phyloP scores from a whole-genome alignment of 2,113 vertebrate species.

The Petroica traversi region DNA sequence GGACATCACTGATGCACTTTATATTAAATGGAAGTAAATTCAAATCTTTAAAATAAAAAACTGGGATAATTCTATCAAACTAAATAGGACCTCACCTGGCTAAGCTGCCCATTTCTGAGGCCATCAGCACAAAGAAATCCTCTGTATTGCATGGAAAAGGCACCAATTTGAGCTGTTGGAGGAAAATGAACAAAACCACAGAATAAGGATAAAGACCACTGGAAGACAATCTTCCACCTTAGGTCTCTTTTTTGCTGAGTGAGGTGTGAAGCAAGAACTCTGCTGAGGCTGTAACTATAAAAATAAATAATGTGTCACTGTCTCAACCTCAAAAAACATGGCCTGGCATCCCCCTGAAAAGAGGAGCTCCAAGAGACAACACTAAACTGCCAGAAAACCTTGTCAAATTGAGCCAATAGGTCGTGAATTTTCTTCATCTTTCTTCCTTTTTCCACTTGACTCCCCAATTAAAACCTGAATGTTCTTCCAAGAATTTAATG shows the following conservation, averaged over 20 bases:
- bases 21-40: not conserved
- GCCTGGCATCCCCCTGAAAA: not conserved
- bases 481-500: not conserved
- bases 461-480: not conserved
- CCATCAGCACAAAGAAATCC: not conserved
- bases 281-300: not conserved
- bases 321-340: rapidly evolving
- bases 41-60: not conserved
- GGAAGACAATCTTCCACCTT: not conserved
- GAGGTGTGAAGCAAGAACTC: not conserved
- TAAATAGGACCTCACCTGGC: not conserved
- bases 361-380: not conserved
- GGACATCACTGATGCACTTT: rapidly evolving
- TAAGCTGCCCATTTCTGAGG: not conserved
- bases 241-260: not conserved
- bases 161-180: not conserved
- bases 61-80: not conserved
- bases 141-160: not conserved
- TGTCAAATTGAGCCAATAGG: rapidly evolving
- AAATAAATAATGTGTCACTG: not conserved
- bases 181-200: not conserved
- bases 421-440: not conserved
- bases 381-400: not conserved
- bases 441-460: not conserved
- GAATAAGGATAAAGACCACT: not conserved